A percentile compares a stretch with the other conserved stretches of the same genome.
Evolutionary conservation across 2,113 vertebrate species (phyloP).

Genomic region (Vireo altiloquus): DNA sequence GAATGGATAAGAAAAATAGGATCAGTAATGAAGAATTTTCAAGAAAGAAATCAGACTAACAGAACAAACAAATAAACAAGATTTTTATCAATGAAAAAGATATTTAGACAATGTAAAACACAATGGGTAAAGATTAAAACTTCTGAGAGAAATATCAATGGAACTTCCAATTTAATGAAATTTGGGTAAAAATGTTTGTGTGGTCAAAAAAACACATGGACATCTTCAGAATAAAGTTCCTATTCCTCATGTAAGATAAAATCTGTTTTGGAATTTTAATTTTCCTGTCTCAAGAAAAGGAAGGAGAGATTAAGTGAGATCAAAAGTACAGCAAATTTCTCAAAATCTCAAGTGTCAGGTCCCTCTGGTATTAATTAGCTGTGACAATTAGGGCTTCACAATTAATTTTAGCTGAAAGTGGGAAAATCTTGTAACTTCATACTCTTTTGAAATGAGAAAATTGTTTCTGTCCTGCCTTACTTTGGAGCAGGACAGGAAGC

Average conservation of each 20-base stretch:
- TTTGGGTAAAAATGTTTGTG: neutral
- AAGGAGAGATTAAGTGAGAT: neutral
- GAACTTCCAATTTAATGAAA: neutral
- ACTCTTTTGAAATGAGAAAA: neutral
- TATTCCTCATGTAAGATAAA: neutral
- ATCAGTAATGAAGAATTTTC: neutral
- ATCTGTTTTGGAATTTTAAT: neutral
- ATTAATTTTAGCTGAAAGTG: neutral
- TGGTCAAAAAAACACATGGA: neutral
- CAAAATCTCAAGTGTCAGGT: neutral
- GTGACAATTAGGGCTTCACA: neutral
- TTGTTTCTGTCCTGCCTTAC: neutral
- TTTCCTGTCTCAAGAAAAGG: neutral
- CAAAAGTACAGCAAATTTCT: neutral
- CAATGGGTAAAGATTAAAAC: neutral
- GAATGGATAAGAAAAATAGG: neutral
- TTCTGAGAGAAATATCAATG: neutral
- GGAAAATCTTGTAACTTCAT: neutral
- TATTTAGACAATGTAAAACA: neutral
- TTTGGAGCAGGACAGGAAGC: neutral
- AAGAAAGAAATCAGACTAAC: neutral
- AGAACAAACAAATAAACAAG: neutral
- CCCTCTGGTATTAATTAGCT: neutral
- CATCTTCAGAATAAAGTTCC: neutral
- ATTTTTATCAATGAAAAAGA: neutral